phyloP scores from a whole-genome alignment of 2,888 invertebrate species.

The Syrista parreyssii region DNA sequence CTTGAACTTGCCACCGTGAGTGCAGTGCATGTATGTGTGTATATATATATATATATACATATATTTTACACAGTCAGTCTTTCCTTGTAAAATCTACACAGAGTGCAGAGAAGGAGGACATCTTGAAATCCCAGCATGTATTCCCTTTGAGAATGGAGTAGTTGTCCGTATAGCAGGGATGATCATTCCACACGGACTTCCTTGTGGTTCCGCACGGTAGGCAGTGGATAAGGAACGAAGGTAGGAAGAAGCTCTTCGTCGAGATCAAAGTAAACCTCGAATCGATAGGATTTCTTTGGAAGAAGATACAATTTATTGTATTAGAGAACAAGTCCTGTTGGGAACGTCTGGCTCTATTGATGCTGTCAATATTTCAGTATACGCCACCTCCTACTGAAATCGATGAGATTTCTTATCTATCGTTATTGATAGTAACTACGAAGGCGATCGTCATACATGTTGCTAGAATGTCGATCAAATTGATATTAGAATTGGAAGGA shows the following conservation, averaged over 20 bases:
- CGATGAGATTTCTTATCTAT: neutral
- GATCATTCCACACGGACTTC: neutral
- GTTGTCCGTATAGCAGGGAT: neutral
- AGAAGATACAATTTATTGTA: constrained; percentile 46
- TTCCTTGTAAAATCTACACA: neutral
- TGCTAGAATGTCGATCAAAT: neutral
- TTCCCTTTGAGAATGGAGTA: neutral
- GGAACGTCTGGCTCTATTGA: neutral
- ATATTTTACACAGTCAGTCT: neutral
- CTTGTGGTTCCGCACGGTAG: neutral
- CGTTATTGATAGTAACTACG: neutral
- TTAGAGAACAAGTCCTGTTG: neutral
- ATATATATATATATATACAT: neutral
- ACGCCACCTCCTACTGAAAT: neutral
- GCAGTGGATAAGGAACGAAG: neutral
- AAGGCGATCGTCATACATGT: neutral
- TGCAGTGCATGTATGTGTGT: too few species aligned
- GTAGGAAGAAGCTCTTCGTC: constrained; percentile 24
- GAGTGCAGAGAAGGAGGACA: neutral
- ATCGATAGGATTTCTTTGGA: constrained; percentile 44
- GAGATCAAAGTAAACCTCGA: constrained; percentile 46
- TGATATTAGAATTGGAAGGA: neutral
- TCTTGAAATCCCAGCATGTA: neutral
- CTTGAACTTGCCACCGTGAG: neutral
- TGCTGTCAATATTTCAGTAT: neutral